Conservation (phyloP, 2,113 vertebrate genomes). For the Heterochromis multidens region DNA sequence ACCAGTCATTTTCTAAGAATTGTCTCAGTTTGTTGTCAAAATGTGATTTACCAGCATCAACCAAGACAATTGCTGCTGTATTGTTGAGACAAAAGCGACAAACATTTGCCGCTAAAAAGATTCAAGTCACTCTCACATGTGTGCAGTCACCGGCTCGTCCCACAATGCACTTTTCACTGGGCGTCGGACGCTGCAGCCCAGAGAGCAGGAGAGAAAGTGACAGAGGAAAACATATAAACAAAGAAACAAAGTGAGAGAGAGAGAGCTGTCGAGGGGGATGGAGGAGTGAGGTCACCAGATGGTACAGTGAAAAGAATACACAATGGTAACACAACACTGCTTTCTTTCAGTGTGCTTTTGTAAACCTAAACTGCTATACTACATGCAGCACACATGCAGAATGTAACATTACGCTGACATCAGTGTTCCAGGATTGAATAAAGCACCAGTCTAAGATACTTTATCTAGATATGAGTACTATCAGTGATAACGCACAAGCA, state of each 20-base stretch:
- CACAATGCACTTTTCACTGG: background rate
- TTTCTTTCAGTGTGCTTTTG: constrained; percentile 43
- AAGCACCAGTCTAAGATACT: background rate
- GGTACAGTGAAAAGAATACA: constrained; percentile 67
- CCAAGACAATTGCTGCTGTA: constrained; percentile 20
- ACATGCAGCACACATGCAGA: background rate
- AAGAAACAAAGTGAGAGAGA: background rate
- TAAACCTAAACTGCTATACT: constrained; percentile 4
- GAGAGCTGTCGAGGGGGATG: background rate
- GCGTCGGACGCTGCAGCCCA: background rate
- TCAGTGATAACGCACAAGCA: background rate
- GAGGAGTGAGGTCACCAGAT: constrained; percentile 61
- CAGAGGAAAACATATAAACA: constrained; percentile 21
- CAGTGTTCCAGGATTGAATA: background rate
- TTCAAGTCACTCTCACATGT: constrained; percentile 13
- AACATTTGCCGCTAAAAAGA: background rate
- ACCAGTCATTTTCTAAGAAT: background rate
- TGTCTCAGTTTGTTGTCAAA: background rate
- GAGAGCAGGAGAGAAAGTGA: background rate
- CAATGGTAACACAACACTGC: constrained; percentile 61
- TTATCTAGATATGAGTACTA: background rate
- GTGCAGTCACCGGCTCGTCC: constrained; percentile 20
- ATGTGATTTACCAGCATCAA: background rate
- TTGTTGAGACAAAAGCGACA: constrained; percentile 24
- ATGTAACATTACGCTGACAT: background rate